These are phyloP conservation scores for Plebejus melissa DNA, from an alignment of 2,888 invertebrate species.

Conservation along the genomic window DNA sequence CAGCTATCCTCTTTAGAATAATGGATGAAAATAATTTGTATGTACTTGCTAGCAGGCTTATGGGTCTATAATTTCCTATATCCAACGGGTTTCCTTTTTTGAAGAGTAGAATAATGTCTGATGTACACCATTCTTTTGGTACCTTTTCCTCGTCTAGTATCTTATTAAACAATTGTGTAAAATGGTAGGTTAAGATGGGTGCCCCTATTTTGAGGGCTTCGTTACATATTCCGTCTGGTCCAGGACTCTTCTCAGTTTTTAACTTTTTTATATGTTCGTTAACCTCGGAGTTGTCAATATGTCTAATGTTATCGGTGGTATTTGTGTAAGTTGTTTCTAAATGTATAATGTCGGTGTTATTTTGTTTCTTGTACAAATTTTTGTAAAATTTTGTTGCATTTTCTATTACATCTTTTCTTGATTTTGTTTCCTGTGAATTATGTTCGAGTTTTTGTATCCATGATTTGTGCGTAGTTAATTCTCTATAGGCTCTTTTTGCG, in stretches of 20 bases:
- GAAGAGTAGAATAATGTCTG: slow-evolving; percentile 29
- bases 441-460: no score
- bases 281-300: slow-evolving; percentile 26
- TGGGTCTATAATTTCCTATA: no score
- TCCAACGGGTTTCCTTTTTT: slow-evolving; percentile 6
- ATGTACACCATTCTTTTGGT: slow-evolving; percentile 30
- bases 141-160: slow-evolving; percentile 29
- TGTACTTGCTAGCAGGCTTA: not conserved
- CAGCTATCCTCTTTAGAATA: slow-evolving; percentile 30
- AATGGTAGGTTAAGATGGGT: slow-evolving; percentile 30
- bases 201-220: slow-evolving; percentile 35
- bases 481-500: slow-evolving; percentile 31
- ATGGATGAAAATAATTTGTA: slow-evolving; percentile 31
- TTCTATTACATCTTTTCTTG: no score
- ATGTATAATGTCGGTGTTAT: no score
- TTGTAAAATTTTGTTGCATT: no score
- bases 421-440: no score
- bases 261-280: not conserved
- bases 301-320: no score
- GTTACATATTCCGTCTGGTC: slow-evolving; percentile 35
- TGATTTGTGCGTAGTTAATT: no score
- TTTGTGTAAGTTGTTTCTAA: no score
- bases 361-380: no score
- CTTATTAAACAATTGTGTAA: slow-evolving; percentile 36
- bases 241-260: slow-evolving; percentile 33